Percentiles rank a stretch among this genome's conserved stretches.
Conservation (phyloP, 2,113 vertebrate species). For the Saccopteryx leptura region DNA sequence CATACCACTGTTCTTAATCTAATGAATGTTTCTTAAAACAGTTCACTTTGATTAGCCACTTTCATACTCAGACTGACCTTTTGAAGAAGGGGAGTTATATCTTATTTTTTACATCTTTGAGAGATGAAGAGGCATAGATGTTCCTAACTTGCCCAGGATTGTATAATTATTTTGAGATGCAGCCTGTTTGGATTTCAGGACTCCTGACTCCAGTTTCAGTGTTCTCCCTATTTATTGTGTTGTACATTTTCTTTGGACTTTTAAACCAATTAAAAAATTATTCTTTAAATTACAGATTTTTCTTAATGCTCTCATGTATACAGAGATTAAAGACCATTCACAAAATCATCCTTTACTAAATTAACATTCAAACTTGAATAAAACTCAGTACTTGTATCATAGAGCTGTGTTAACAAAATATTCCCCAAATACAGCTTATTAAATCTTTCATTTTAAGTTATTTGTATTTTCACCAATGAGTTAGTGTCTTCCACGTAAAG, state of each 20-base stretch:
- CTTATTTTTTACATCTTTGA: background rate
- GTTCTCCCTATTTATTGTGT: background rate
- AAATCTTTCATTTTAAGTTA: constrained; percentile 78
- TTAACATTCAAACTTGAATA: constrained; percentile 63
- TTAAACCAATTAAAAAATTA: background rate
- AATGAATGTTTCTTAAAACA: background rate
- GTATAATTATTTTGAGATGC: background rate
- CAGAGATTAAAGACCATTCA: constrained; percentile 46
- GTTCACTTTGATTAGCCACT: background rate
- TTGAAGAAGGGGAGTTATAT: background rate
- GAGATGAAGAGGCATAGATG: background rate
- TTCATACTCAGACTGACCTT: background rate
- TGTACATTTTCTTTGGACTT: background rate
- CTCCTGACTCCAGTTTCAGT: background rate
- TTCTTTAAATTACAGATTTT: constrained; percentile 22
- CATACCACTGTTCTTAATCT: background rate
- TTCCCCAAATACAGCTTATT: constrained; percentile 70
- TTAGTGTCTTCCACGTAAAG: constrained; percentile 80
- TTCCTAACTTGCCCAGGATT: background rate
- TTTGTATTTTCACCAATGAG: constrained; percentile 82
- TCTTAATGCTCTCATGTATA: background rate
- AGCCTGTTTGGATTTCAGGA: background rate
- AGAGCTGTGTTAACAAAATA: constrained; percentile 69
- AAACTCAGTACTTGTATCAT: constrained; percentile 54
- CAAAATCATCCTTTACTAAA: constrained; percentile 27